Conservation (phyloP, 2,888 invertebrate genomes). For the Tiliacea aurago region DNA sequence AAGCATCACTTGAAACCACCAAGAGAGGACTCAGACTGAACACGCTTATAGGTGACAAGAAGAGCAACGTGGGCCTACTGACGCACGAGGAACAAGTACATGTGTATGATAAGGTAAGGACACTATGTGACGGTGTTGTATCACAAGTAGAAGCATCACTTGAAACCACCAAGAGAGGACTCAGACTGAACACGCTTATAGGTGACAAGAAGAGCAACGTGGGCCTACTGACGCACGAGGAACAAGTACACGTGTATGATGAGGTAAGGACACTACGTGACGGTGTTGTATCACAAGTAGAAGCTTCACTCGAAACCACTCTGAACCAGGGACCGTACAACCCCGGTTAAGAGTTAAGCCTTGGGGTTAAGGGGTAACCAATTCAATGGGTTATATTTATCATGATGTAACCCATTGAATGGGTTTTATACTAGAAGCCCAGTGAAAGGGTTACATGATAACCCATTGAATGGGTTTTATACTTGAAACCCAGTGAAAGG, state of each 20-base stretch:
- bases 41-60: slow-evolving; percentile 76
- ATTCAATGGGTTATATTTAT: too few species aligned
- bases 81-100: slow-evolving; percentile 82
- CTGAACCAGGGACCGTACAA: too few species aligned
- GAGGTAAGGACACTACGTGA: slow-evolving; percentile 73
- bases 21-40: slow-evolving; percentile 76
- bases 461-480: too few species aligned
- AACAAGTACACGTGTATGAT: slow-evolving; percentile 85
- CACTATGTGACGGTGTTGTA: not conserved
- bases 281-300: slow-evolving; percentile 69
- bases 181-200: slow-evolving; percentile 75
- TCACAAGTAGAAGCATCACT: slow-evolving; percentile 79
- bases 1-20: slow-evolving; percentile 73
- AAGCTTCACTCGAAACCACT: slow-evolving; percentile 73
- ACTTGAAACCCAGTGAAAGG: too few species aligned
- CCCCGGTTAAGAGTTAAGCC: too few species aligned
- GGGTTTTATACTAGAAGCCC: too few species aligned
- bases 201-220: slow-evolving; percentile 78
- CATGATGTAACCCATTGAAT: too few species aligned
- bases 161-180: slow-evolving; percentile 70
- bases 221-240: slow-evolving; percentile 79
- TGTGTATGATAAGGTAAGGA: slow-evolving; percentile 83
- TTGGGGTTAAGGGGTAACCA: too few species aligned
- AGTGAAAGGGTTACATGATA: too few species aligned
- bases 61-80: slow-evolving; percentile 79